phyloP scores from a whole-genome alignment of 2,797 vertebrate species.

The Antennarius maculatus region DNA sequence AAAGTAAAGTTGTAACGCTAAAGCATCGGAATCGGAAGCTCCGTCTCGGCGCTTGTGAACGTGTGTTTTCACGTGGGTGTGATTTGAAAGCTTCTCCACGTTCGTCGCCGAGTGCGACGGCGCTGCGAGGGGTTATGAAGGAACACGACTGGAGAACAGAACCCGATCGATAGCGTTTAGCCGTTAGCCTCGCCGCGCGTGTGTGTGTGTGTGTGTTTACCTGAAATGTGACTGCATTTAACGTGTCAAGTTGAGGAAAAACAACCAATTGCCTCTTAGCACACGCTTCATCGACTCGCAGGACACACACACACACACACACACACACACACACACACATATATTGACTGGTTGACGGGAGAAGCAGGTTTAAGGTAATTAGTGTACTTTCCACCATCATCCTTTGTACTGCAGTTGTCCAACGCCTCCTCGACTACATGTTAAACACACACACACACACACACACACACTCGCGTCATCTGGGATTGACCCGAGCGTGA shows the following conservation, averaged over 20 bases:
- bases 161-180: constrained; percentile 84
- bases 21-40: too few relatives aligned
- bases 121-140: constrained; percentile 65
- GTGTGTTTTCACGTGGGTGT: constrained; percentile 52
- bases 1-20: too few relatives aligned
- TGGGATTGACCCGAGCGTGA: too few relatives aligned
- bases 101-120: constrained; percentile 70
- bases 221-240: constrained; percentile 84
- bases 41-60: constrained; percentile 3
- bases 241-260: constrained; percentile 81
- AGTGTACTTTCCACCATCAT: constrained; percentile 65
- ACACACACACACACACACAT: constrained; percentile 40
- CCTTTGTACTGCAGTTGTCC: constrained; percentile 54
- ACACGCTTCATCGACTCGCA: constrained; percentile 76
- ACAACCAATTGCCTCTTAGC: constrained; percentile 83
- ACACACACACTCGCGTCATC: too few relatives aligned
- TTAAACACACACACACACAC: too few relatives aligned
- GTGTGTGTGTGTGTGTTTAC: constrained; percentile 59
- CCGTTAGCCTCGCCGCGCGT: constrained; percentile 56
- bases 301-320: constrained; percentile 48
- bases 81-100: constrained; percentile 67
- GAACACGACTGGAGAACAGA: constrained; percentile 78
- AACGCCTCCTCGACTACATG: constrained; percentile 35
- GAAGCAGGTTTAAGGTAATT: constrained; percentile 77
- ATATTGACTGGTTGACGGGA: constrained; percentile 70